Evolutionary conservation across 2,797 vertebrate species (phyloP).

Genomic region (Harpagifer antarcticus): DNA sequence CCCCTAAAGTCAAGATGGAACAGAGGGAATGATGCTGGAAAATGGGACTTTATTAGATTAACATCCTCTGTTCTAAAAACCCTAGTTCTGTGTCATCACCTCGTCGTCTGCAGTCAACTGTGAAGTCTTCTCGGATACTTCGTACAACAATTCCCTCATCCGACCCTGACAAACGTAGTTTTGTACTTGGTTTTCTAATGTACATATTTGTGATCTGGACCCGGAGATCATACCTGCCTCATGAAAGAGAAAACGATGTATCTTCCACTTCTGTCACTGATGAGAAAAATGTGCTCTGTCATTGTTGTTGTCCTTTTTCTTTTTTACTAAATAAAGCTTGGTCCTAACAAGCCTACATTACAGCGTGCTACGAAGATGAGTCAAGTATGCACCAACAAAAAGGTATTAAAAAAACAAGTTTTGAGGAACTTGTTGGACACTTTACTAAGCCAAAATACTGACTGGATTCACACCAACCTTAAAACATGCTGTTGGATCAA

Average conservation of each 20-base stretch:
- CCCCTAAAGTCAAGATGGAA: conserved; percentile 99
- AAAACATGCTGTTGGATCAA: background rate
- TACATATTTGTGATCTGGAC: conserved; percentile 76
- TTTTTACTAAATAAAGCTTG: conserved; percentile 71
- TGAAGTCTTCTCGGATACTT: conserved; percentile 45
- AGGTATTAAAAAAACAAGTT: too few species aligned
- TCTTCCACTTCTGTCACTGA: conserved; percentile 63
- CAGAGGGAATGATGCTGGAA: conserved; percentile 91
- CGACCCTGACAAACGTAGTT: conserved; percentile 65
- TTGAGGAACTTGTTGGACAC: background rate
- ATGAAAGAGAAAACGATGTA: conserved; percentile 47
- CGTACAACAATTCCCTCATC: conserved; percentile 32
- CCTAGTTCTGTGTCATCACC: conserved; percentile 44
- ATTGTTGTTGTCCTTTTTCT: conserved; percentile 45
- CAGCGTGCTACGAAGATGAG: conserved; percentile 33
- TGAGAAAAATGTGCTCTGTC: conserved; percentile 45
- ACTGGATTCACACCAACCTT: background rate
- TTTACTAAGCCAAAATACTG: background rate
- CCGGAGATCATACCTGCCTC: conserved; percentile 50
- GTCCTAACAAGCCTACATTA: conserved; percentile 51
- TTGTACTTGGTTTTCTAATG: conserved; percentile 80
- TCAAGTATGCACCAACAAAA: background rate
- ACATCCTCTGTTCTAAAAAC: conserved; percentile 40
- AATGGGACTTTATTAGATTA: conserved; percentile 55
- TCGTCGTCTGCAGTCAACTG: conserved; percentile 58